Conservation (phyloP, 1,140 invertebrate species). For the Plectrocnemia conspersa region DNA sequence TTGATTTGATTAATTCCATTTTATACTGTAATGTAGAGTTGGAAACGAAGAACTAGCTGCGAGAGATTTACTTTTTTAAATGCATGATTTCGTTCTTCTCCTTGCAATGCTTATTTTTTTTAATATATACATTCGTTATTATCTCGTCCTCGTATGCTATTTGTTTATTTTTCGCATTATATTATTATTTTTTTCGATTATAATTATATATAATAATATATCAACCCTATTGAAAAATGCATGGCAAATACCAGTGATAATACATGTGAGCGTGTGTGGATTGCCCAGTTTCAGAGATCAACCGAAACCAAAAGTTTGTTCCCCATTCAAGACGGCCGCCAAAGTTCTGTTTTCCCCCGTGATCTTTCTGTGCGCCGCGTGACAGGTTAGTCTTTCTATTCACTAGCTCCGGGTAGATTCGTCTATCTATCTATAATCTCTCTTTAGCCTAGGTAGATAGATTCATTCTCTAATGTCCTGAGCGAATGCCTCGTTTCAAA, state of each 20-base stretch:
- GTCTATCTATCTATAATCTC: conserved; percentile 22
- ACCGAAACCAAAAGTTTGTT: conserved; percentile 59
- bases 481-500: conserved; percentile 50
- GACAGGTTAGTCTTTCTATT: conserved; percentile 38
- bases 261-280: conserved; percentile 45
- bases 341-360: conserved; percentile 63
- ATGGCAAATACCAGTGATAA: conserved; percentile 39
- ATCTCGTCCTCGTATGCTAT: conserved; percentile 18
- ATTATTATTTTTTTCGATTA: conserved; percentile 14
- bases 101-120: conserved; percentile 29
- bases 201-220: conserved; percentile 1
- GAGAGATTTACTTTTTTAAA: conserved; percentile 8
- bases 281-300: conserved; percentile 52
- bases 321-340: conserved; percentile 63
- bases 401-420: conserved; percentile 28
- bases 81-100: conserved; percentile 35
- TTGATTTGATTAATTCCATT: conserved; percentile 30
- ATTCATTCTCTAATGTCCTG: conserved; percentile 35
- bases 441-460: conserved; percentile 26
- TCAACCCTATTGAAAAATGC: conserved; percentile 53
- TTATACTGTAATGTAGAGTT: conserved; percentile 32
- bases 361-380: conserved; percentile 65
- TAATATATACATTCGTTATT: no score
- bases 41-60: conserved; percentile 19
- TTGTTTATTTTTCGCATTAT: conserved; percentile 21